These are phyloP conservation scores for Brachyptera risi DNA, from an alignment of 2,888 invertebrate species.

Conservation along the genomic window DNA sequence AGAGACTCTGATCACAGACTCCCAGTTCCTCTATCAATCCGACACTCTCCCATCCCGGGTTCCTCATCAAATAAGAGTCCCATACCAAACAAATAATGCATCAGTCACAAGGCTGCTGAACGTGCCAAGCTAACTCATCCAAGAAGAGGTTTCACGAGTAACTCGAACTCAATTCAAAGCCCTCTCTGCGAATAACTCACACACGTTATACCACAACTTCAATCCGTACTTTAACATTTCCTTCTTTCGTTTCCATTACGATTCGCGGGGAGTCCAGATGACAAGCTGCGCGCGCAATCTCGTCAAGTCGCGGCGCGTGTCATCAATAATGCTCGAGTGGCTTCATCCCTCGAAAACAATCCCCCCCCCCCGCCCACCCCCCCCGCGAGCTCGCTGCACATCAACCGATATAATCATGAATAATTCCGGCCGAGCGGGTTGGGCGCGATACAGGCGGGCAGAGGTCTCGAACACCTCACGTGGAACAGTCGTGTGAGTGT, in stretches of 20 bases:
- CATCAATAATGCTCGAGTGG: neutral
- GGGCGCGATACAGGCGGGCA: neutral
- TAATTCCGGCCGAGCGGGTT: slow-evolving; percentile 2
- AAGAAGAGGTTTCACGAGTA: too few relatives aligned
- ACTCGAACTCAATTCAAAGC: too few relatives aligned
- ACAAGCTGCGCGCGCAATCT: neutral
- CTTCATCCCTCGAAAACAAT: neutral
- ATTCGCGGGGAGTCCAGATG: too few relatives aligned
- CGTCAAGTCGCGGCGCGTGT: neutral
- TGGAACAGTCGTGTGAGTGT: neutral
- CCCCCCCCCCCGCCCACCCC: neutral
- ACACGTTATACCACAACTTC: too few relatives aligned
- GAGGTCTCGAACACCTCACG: neutral
- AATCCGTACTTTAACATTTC: neutral
- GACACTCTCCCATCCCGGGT: too few relatives aligned
- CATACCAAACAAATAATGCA: too few relatives aligned
- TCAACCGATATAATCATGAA: slow-evolving; percentile 6
- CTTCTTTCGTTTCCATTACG: neutral
- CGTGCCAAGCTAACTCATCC: too few relatives aligned
- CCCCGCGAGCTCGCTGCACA: neutral
- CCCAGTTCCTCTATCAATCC: too few relatives aligned
- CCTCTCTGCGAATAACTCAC: too few relatives aligned
- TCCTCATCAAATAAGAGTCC: too few relatives aligned
- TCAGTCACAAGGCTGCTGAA: too few relatives aligned
- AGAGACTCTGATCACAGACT: too few relatives aligned